These are phyloP conservation scores for Catharus fuscescens DNA, from an alignment of 2,113 vertebrate genomes.

Conservation along the genomic window DNA sequence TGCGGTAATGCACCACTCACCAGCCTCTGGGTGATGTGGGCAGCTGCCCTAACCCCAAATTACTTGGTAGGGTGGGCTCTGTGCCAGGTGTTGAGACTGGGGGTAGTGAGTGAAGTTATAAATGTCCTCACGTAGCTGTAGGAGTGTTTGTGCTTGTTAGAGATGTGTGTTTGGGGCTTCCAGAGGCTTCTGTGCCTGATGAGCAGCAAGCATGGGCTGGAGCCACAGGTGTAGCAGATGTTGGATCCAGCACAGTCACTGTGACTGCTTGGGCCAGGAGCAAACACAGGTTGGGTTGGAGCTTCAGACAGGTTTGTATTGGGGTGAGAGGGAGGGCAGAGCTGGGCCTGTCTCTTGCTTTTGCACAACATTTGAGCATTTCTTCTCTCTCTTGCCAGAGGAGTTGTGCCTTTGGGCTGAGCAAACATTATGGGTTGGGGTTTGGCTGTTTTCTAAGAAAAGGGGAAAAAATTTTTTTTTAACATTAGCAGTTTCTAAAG, in stretches of 20 bases:
- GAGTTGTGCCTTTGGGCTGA: neutral
- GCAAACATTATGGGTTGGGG: neutral
- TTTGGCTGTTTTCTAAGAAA: neutral
- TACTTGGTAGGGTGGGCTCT: neutral
- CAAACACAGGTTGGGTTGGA: neutral
- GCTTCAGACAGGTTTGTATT: neutral
- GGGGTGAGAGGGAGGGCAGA: neutral
- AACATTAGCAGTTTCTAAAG: neutral
- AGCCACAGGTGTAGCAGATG: neutral
- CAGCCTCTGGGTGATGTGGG: neutral
- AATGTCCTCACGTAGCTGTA: neutral
- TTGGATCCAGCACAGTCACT: neutral
- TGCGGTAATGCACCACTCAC: neutral
- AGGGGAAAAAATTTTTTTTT: neutral
- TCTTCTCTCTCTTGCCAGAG: neutral
- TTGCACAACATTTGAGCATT: neutral
- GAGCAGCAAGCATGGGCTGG: neutral
- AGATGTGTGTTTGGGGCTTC: neutral
- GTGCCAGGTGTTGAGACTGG: neutral
- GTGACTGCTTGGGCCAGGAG: neutral
- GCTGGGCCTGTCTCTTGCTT: neutral
- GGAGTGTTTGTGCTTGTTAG: conserved; percentile 10
- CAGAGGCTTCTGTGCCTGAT: neutral
- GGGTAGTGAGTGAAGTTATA: neutral
- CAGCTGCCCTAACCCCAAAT: neutral